Evolutionary conservation across 2,888 invertebrate species (phyloP).

Genomic region (Caenorhabditis sp.): DNA sequence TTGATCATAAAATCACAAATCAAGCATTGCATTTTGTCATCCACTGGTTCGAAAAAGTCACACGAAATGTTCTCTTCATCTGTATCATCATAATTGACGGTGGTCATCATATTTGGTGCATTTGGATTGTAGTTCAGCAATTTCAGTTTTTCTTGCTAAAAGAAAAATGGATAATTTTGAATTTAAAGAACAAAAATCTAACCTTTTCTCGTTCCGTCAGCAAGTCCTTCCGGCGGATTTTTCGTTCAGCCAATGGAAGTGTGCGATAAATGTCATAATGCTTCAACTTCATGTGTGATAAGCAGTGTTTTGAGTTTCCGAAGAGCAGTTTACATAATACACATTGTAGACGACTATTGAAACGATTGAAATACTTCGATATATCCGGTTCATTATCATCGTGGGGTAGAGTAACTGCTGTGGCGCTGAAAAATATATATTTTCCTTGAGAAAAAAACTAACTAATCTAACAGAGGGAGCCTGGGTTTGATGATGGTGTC

Average conservation of each 20-base stretch:
- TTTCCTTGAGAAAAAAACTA: neutral
- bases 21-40: neutral
- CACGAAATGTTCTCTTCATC: neutral
- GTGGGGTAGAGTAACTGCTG: neutral
- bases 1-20: conserved; percentile 3
- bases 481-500: neutral
- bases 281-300: neutral
- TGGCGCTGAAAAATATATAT: neutral
- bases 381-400: conserved; percentile 1
- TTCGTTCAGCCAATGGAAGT: neutral
- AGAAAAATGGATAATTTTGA: neutral
- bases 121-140: neutral
- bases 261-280: neutral
- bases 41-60: conserved; percentile 2
- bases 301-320: neutral
- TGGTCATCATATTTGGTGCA: neutral
- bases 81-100: neutral
- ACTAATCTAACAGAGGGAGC: neutral
- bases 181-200: neutral
- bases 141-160: neutral
- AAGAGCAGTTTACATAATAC: neutral
- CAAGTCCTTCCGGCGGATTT: neutral
- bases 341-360: neutral
- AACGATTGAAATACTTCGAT: neutral
- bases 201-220: neutral